These are phyloP conservation scores for Scomber colias DNA, from an alignment of 2,113 vertebrate genomes.

Conservation along the genomic window DNA sequence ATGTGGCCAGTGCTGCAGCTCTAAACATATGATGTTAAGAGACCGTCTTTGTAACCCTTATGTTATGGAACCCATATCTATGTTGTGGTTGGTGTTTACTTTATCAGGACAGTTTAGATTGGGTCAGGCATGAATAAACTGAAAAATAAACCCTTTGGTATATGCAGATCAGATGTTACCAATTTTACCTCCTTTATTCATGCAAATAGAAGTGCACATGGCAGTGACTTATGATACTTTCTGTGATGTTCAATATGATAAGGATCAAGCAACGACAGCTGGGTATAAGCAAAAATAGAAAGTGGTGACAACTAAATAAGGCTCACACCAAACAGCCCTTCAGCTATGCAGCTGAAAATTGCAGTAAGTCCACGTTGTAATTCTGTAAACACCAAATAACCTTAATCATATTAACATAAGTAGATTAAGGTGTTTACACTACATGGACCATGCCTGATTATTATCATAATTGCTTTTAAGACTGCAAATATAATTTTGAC, in stretches of 20 bases:
- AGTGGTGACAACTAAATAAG: no score
- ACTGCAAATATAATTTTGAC: slow-evolving; percentile 37
- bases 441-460: slow-evolving; percentile 24
- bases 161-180: not conserved
- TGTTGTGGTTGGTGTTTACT: not conserved
- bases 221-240: not conserved
- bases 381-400: slow-evolving; percentile 43
- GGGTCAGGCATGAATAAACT: not conserved
- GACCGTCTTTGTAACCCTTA: not conserved
- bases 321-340: not conserved
- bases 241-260: not conserved
- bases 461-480: slow-evolving; percentile 64
- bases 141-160: not conserved
- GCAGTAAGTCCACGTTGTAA: not conserved
- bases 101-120: not conserved
- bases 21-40: not conserved
- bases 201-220: not conserved
- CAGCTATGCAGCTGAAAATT: slow-evolving; percentile 1
- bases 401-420: slow-evolving; percentile 56
- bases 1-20: not conserved
- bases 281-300: not conserved
- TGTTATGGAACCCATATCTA: not conserved
- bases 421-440: slow-evolving; percentile 63
- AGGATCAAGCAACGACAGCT: not conserved
- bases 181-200: not conserved